Base-by-base conservation (phyloP, 2,797 vertebrate species). In the Hybognathus amarus region DNA sequence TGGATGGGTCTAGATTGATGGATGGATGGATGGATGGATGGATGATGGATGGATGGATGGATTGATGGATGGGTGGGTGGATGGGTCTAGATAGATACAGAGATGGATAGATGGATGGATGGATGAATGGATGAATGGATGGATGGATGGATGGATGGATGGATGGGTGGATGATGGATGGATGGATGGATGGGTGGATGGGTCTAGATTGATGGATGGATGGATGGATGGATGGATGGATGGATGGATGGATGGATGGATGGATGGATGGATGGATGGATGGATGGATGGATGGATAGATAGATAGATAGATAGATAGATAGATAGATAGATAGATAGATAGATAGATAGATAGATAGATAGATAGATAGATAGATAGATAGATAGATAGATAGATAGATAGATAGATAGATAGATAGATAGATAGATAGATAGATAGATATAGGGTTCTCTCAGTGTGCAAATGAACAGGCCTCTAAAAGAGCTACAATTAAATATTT, bases 401-500 rank as follows among this genome's bases (percentile, higher is more conserved):
- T 36, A 33, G 47, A 73, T 33, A 12, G 68, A 70, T 27, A 27
- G 38, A 70, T 27, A 27, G 40, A 70, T n/a, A 61, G 84, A 82
- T 82, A 18, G 52, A 38, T 50, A 69, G 79, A 68, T 75, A 79
- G 83, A 81, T 83, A 73, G 73, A 79, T 69, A 87, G 74, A 80
- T 66, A 68, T 66, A 84, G 42, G 85, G 73, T 45, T 66, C 33
- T 83, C 68, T 75, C 30, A 80, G 84, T 78, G 73, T 89, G 70
- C 56, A 87, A 84, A 89, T 88, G 83, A 83, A 36, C 74, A 85
- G 85, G 82, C 76, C 63, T 76, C 83, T 87, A 84, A 91, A 91
- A 88, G 84, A 90, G 88, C 85, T 89, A 87, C 80, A 82, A 93
- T 94, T 76, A 92, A 92, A 93, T 91, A 93, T 94, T 89, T 92